phyloP scores from a whole-genome alignment of 2,113 vertebrate genomes.

The Passerina amoena region DNA sequence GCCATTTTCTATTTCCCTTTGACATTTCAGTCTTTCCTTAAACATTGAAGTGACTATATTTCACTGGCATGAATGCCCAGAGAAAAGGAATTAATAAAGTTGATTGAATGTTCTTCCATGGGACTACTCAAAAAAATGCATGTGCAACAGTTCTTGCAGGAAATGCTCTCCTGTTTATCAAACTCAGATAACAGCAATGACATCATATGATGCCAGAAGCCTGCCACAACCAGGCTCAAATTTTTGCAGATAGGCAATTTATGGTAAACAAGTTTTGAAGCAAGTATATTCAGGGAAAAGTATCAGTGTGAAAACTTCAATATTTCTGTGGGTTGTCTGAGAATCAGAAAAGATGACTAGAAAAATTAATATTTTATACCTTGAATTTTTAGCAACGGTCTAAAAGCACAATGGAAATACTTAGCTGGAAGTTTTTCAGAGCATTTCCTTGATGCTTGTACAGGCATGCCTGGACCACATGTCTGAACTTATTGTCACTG shows the following conservation, averaged over 20 bases:
- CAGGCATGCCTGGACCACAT: background rate
- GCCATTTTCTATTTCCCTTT: background rate
- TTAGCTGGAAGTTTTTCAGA: background rate
- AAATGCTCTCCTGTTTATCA: slow-evolving; percentile 9
- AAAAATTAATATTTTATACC: background rate
- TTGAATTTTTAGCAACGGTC: background rate
- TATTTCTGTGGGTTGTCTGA: background rate
- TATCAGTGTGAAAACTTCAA: background rate
- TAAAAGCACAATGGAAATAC: background rate
- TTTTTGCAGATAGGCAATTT: background rate
- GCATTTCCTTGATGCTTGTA: background rate
- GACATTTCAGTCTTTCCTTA: background rate
- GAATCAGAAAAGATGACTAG: background rate
- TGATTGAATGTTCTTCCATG: background rate
- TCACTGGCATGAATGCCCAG: background rate
- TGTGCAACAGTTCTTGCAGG: background rate
- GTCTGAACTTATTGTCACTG: background rate
- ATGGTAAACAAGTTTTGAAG: background rate
- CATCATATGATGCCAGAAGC: background rate
- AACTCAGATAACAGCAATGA: background rate
- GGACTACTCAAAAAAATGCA: background rate
- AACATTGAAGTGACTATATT: background rate
- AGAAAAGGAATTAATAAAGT: background rate
- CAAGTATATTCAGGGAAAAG: background rate
- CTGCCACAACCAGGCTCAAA: background rate